Conservation (phyloP, 2,797 vertebrate genomes). For the Eutrigla gurnardus region DNA sequence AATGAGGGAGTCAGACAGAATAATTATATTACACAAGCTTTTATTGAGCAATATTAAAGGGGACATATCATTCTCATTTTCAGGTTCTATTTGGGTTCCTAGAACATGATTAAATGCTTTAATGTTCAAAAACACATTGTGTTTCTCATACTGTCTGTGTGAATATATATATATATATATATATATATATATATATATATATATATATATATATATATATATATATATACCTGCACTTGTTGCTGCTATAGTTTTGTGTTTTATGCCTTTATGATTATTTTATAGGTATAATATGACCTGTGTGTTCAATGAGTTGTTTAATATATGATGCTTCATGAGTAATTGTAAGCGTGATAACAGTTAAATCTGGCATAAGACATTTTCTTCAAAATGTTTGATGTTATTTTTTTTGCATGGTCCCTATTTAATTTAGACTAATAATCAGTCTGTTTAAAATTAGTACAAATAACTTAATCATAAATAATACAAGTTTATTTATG, state of each 20-base stretch:
- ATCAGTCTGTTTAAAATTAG: background rate
- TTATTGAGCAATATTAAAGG: background rate
- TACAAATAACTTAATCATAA: background rate
- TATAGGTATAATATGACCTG: background rate
- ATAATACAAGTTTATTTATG: too few relatives aligned
- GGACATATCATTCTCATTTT: fast-evolving
- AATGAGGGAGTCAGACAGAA: background rate
- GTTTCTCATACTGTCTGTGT: background rate
- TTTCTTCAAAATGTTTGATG: too few relatives aligned
- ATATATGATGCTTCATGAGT: background rate
- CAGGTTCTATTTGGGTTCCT: background rate
- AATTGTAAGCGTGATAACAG: too few relatives aligned
- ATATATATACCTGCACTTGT: background rate
- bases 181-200: background rate
- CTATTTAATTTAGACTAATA: background rate
- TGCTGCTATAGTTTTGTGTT: background rate
- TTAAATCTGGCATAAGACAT: too few relatives aligned
- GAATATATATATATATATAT: background rate
- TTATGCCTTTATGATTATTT: background rate
- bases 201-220: background rate
- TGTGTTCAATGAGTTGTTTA: background rate
- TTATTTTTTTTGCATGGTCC: background rate
- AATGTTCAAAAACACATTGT: background rate
- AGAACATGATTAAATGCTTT: background rate
- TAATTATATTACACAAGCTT: background rate